Percentiles rank a stretch among this genome's conserved stretches.
These are phyloP conservation scores for Tenthredo distinguenda DNA, from an alignment of 2,888 invertebrate genomes.

Conservation along the genomic window DNA sequence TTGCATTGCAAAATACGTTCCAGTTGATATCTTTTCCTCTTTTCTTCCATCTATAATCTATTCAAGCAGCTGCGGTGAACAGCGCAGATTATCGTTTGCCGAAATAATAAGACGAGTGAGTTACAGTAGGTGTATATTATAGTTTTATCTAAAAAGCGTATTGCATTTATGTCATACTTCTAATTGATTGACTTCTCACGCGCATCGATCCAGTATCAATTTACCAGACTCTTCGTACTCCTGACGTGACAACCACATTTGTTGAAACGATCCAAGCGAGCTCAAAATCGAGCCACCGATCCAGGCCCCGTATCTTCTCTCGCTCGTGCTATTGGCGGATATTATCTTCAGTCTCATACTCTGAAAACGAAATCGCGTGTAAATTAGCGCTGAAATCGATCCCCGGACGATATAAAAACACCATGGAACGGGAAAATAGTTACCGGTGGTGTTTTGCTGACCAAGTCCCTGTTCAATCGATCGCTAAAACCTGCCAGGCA, in stretches of 20 bases:
- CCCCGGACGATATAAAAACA: neutral
- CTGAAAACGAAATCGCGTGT: constrained; percentile 65
- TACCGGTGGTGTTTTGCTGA: constrained; percentile 84
- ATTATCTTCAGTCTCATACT: constrained; percentile 87
- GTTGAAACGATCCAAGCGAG: constrained; percentile 87
- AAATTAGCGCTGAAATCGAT: neutral
- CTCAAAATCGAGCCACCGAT: constrained; percentile 88
- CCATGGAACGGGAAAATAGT: constrained; percentile 57
- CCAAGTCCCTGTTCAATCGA: constrained; percentile 85
- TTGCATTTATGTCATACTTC: neutral
- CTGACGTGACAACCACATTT: constrained; percentile 88
- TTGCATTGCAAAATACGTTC: neutral
- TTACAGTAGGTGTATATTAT: neutral
- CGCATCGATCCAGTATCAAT: constrained; percentile 76
- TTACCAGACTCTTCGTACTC: constrained; percentile 88
- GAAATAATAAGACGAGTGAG: neutral
- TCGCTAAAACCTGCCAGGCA: constrained; percentile 87
- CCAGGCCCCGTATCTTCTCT: constrained; percentile 87
- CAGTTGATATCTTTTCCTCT: neutral
- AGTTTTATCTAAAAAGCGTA: neutral
- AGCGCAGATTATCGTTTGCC: constrained; percentile 10
- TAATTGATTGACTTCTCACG: constrained; percentile 55
- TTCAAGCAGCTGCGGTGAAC: neutral
- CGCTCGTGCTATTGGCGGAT: constrained; percentile 83
- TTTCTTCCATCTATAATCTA: neutral